phyloP scores from a whole-genome alignment of 2,797 vertebrate species.

The Tamandua tetradactyla region DNA sequence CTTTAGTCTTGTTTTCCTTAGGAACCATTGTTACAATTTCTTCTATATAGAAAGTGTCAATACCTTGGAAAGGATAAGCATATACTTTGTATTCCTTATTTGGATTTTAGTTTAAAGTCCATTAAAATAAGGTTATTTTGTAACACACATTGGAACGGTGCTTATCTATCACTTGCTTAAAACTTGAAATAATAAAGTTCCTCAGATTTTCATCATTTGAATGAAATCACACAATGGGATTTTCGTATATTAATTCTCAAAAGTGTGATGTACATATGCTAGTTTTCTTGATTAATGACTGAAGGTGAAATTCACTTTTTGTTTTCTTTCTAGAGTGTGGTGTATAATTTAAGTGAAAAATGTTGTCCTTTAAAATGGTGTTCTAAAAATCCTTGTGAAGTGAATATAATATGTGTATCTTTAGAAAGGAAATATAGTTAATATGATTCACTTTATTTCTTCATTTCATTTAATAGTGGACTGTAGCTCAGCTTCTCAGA shows the following conservation, averaged over 20 bases:
- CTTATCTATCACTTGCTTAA: constrained; percentile 25
- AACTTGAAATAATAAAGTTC: neutral
- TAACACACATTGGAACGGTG: constrained; percentile 10
- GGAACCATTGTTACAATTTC: neutral
- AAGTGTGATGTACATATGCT: neutral
- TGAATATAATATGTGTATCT: neutral
- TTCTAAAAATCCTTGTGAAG: neutral
- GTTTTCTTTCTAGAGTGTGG: neutral
- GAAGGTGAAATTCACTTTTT: neutral
- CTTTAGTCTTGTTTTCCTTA: neutral
- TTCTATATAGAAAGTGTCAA: neutral
- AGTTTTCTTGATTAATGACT: constrained; percentile 37
- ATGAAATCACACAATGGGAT: constrained; percentile 17
- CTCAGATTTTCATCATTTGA: constrained; percentile 32
- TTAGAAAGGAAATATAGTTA: constrained; percentile 15
- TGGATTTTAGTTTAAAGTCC: constrained; percentile 23
- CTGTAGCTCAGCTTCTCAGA: neutral
- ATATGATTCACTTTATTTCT: neutral
- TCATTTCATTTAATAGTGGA: constrained; percentile 3
- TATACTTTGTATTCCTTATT: neutral
- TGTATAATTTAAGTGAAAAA: constrained; percentile 33
- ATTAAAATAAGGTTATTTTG: constrained; percentile 45
- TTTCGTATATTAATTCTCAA: neutral
- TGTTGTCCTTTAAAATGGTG: neutral
- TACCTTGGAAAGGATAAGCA: neutral